Evolutionary conservation across 2,113 vertebrate species (phyloP).

Genomic region (Gavialis gangeticus): DNA sequence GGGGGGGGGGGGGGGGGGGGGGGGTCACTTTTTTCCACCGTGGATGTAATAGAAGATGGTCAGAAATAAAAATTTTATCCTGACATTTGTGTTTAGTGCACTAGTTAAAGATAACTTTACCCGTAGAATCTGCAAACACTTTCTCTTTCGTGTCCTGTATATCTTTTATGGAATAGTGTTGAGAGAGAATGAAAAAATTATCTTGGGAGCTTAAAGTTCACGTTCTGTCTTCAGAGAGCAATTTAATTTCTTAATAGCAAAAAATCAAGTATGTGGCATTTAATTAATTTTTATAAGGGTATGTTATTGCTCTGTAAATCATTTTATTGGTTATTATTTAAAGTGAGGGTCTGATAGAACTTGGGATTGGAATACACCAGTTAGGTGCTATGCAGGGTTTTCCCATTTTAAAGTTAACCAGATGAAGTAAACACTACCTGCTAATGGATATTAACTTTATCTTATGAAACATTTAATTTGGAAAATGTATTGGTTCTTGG

Average conservation of each 20-base stretch:
- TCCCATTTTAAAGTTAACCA: neutral
- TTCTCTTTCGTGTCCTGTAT: neutral
- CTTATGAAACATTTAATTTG: neutral
- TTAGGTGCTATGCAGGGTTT: neutral
- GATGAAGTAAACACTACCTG: neutral
- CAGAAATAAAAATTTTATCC: neutral
- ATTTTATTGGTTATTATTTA: constrained; percentile 2
- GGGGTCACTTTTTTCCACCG: too few species aligned
- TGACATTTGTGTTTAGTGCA: neutral
- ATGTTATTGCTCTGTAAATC: neutral
- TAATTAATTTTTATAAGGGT: constrained; percentile 15
- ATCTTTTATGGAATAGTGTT: neutral
- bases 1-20: too few species aligned
- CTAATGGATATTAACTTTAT: neutral
- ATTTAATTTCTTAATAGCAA: neutral
- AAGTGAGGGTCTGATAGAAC: neutral
- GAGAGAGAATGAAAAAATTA: neutral
- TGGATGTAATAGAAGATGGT: neutral
- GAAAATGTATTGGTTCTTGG: neutral
- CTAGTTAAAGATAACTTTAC: neutral
- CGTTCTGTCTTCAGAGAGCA: constrained; percentile 11
- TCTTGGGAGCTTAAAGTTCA: neutral
- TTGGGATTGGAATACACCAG: neutral
- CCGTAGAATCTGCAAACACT: neutral
- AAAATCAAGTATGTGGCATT: constrained; percentile 13